Conservation (phyloP, 2,888 invertebrate genomes). For the Cephus pygmeus region DNA sequence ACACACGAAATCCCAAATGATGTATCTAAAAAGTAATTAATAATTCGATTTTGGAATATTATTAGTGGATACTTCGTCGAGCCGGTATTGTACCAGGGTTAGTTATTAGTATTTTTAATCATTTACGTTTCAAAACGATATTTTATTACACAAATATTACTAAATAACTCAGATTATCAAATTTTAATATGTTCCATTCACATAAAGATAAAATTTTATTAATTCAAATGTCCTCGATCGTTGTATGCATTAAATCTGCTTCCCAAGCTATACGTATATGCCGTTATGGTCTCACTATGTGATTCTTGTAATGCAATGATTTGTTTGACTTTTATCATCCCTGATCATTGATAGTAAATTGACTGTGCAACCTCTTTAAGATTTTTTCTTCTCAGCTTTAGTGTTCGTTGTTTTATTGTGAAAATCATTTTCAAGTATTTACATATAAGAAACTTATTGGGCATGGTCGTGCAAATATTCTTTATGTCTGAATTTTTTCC, state of each 20-base stretch:
- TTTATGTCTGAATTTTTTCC: background rate
- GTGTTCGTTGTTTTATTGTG: background rate
- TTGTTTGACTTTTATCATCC: background rate
- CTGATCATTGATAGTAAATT: background rate
- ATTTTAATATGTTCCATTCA: background rate
- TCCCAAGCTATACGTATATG: background rate
- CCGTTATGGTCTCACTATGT: background rate
- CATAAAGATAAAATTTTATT: background rate
- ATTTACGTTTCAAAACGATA: background rate
- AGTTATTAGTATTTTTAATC: background rate
- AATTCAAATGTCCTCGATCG: background rate
- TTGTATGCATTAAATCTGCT: background rate
- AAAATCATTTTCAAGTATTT: background rate
- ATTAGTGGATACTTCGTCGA: background rate
- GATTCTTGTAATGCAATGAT: background rate
- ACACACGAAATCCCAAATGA: background rate
- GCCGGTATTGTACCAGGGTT: background rate
- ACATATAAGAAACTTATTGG: background rate
- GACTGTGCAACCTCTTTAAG: background rate
- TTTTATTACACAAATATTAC: background rate
- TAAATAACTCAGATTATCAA: background rate
- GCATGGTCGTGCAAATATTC: background rate
- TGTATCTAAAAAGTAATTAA: background rate
- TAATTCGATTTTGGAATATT: background rate
- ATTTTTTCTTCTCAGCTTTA: background rate